Evolutionary conservation across 2,888 invertebrate genomes (phyloP).

Genomic region (Orthosia cruda): DNA sequence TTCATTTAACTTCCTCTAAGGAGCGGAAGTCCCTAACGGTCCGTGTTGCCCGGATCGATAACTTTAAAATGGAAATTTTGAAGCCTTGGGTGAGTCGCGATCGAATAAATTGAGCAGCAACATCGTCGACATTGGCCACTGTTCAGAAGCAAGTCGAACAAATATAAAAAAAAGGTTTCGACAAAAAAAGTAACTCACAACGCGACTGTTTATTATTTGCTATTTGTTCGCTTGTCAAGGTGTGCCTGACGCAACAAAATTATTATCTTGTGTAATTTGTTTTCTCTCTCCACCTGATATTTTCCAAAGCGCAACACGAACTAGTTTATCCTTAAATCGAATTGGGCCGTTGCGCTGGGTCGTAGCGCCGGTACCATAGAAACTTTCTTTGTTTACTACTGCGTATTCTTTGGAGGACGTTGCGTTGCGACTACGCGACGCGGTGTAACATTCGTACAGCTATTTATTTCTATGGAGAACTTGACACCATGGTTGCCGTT

Average conservation of each 20-base stretch:
- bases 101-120: too few species aligned
- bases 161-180: constrained; percentile 9
- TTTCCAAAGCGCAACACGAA: background rate
- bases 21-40: background rate
- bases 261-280: background rate
- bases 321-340: background rate
- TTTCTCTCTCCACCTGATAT: constrained; percentile 7
- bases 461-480: constrained; percentile 3
- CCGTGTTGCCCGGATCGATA: background rate
- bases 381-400: constrained; percentile 6
- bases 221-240: constrained; percentile 2
- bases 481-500: background rate
- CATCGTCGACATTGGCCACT: background rate
- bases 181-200: constrained; percentile 9
- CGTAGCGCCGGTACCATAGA: background rate
- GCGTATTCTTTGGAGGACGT: background rate
- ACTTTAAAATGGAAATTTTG: background rate
- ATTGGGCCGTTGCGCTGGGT: background rate
- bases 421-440: background rate
- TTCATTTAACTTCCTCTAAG: background rate
- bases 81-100: background rate
- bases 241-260: constrained; percentile 27
- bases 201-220: constrained; percentile 19
- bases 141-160: background rate
- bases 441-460: background rate